Evolutionary conservation across 92 coral and sea anemone species (phyloP).

Genomic region (Zoanthus sansibaricus): DNA sequence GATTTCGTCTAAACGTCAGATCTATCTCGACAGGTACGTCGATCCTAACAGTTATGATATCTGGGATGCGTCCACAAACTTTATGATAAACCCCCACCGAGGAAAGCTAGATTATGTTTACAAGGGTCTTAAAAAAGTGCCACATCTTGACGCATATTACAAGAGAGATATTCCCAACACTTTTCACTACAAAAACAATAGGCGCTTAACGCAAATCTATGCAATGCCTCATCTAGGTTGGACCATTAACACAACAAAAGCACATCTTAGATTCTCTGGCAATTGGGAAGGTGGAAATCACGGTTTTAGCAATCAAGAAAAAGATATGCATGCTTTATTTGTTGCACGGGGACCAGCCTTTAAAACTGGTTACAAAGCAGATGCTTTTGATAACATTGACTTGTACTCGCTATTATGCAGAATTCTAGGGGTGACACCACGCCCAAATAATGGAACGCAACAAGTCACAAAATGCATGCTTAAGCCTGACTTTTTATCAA

Average conservation of each 20-base stretch:
- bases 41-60: conserved; percentile 69
- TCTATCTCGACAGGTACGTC: conserved; percentile 71
- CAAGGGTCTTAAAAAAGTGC: conserved; percentile 65
- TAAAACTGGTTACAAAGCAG: conserved; percentile 66
- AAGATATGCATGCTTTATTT: conserved; percentile 89
- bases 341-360: conserved; percentile 95
- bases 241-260: conserved; percentile 70
- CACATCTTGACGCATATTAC: conserved; percentile 72
- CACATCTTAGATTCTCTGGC: conserved; percentile 19
- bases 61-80: conserved; percentile 88
- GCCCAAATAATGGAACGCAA: conserved; percentile 91
- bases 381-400: conserved; percentile 73
- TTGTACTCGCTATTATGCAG: conserved; percentile 86
- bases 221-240: conserved; percentile 84
- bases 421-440: conserved; percentile 76
- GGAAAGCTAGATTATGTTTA: conserved; percentile 64
- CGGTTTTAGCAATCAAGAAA: conserved; percentile 63
- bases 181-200: conserved; percentile 68
- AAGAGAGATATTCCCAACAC: conserved; percentile 76
- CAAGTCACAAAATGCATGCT: conserved; percentile 19
- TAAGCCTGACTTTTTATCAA: background rate
- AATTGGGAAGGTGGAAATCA: conserved; percentile 62
- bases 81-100: conserved; percentile 71
- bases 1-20: conserved; percentile 67
- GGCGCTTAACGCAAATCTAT: conserved; percentile 79